Base-by-base conservation (phyloP, 2,797 vertebrate genomes). In the Enteromius unitaeniatus region DNA sequence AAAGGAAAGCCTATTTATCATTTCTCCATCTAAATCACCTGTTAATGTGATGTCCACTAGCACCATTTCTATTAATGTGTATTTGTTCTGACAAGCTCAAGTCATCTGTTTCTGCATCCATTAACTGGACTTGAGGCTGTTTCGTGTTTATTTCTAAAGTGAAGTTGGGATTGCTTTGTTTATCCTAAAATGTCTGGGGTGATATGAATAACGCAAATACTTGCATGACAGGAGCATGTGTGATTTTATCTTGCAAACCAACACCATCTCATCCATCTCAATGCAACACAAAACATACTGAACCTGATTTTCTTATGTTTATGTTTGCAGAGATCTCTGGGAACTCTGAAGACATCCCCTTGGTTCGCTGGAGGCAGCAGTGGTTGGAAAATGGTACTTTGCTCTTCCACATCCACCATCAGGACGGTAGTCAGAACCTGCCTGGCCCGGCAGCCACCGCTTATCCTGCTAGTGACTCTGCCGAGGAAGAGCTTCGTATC, bases 361-460 rank as follows among this genome's bases (percentile, higher is more conserved):
- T 99, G 86, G 98, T 99, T 67, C 97, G 98, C 86, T 99, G 98
- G 98, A 94, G 96, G 88, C 98, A 99, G 92, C 98, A 99, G 89
- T 99, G 98, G 98, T 93, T 99, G 90, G 98, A 99, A 92, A 99
- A 99, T 0, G 98, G 98, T 67, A 99, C 98, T 0, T 89, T 99
- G 68, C 97, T 99, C 77, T 99, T 99, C 90, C 98, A 99, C 91
- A 99, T 99, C 89, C 98, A 99, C 89, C 98, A 99, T 89, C 98
- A 99, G 86, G 98, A 99, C 0, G 97, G 97, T 6, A 94, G 96
- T 64, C 94, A 96, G 40, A 97, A 88, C 87, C 93, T 97, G 9
- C 97, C 97, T 0, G 97, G 97, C 53, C 93, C 95, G 0, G 94
- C 95, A 19, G 94, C 97, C 2, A 99, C 98, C 0, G 95, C 96